A percentile compares a stretch with the other conserved stretches of the same genome.
Conservation (phyloP, 64 coral and sea anemone genomes). For the Actinia equina region DNA sequence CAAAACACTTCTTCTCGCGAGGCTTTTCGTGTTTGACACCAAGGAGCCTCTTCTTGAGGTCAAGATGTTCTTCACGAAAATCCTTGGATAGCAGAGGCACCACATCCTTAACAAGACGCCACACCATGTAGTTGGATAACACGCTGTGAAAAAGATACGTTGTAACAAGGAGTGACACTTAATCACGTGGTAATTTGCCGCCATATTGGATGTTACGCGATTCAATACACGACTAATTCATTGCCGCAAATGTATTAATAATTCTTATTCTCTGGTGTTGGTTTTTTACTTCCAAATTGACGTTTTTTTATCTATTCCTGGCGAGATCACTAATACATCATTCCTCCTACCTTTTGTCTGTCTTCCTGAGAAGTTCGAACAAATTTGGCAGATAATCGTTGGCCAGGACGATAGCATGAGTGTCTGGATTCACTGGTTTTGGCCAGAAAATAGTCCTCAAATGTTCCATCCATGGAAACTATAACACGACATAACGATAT, state of each 20-base stretch:
- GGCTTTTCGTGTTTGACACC: conserved; percentile 65
- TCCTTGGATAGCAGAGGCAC: conserved; percentile 70
- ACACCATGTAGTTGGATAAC: conserved; percentile 90
- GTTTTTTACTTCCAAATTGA: no score
- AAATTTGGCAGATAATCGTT: conserved; percentile 61
- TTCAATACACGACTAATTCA: no score
- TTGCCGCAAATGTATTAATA: no score
- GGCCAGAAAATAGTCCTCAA: conserved; percentile 36
- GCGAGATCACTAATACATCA: no score
- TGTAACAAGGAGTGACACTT: not conserved
- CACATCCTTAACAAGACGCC: conserved; percentile 82
- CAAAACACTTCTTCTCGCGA: conserved; percentile 81
- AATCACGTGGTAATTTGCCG: no score
- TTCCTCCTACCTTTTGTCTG: conserved; percentile 46
- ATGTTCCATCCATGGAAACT: conserved; percentile 73
- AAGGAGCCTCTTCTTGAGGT: conserved; percentile 52
- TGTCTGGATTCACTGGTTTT: conserved; percentile 16
- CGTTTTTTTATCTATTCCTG: no score
- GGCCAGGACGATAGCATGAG: conserved; percentile 52
- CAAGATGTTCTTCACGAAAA: conserved; percentile 57
- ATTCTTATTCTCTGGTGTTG: no score
- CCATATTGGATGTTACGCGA: no score
- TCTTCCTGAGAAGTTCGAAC: conserved; percentile 52
- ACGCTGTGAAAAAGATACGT: not conserved
- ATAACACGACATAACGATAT: not conserved